These are phyloP conservation scores for Macrocentrus cingulum DNA, from an alignment of 1,140 invertebrate genomes.

Conservation along the genomic window DNA sequence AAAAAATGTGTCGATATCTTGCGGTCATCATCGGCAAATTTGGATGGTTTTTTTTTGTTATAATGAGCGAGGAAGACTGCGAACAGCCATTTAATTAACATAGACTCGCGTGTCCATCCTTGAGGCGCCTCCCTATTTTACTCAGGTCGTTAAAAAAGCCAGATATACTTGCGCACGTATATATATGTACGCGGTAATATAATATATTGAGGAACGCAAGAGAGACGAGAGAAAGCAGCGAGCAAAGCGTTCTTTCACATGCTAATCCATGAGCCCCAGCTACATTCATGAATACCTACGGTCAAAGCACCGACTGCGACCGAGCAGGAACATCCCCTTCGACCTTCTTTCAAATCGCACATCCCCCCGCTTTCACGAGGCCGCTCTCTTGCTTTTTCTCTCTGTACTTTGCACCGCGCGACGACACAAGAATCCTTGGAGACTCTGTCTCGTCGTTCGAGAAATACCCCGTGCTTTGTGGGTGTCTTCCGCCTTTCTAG, in stretches of 20 bases:
- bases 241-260: slow-evolving; percentile 53
- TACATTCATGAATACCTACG: slow-evolving; percentile 53
- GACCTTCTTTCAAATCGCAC: slow-evolving; percentile 8
- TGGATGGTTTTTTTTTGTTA: not conserved
- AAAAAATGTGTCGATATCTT: too few species aligned
- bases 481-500: slow-evolving; percentile 42
- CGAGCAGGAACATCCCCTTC: slow-evolving; percentile 14
- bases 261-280: slow-evolving; percentile 48
- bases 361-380: not conserved
- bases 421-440: slow-evolving; percentile 9
- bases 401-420: not conserved
- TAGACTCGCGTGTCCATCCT: slow-evolving; percentile 8
- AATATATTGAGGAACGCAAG: not conserved
- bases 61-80: not conserved
- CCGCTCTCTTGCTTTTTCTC: not conserved
- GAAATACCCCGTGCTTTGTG: slow-evolving; percentile 48
- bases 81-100: slow-evolving; percentile 13
- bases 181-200: not conserved
- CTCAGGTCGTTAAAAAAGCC: slow-evolving; percentile 17
- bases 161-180: not conserved
- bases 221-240: not conserved
- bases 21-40: slow-evolving; percentile 1
- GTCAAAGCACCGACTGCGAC: slow-evolving; percentile 41
- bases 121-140: slow-evolving; percentile 3
- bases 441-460: slow-evolving; percentile 29